Evolutionary conservation across 1,140 invertebrate genomes (phyloP).

Genomic region (Ips typographus): DNA sequence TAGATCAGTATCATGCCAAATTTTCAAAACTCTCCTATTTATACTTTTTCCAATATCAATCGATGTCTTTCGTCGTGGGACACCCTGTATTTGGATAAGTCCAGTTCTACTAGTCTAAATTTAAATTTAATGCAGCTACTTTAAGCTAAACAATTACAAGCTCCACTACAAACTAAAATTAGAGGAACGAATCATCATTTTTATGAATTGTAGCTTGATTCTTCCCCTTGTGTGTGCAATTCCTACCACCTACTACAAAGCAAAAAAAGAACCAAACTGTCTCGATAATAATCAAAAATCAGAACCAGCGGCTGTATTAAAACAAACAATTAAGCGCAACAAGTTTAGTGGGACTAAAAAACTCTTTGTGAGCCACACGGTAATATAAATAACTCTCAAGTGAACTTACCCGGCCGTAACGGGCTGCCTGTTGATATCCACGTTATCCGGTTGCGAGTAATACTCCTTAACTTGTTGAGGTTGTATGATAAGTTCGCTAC

Average conservation of each 20-base stretch:
- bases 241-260: background rate
- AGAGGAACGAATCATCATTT: too few relatives aligned
- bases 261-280: conserved; percentile 18
- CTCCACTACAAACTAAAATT: too few relatives aligned
- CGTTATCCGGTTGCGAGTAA: conserved; percentile 67
- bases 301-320: conserved; percentile 13
- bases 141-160: too few relatives aligned
- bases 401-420: conserved; percentile 85
- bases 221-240: too few relatives aligned
- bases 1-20: too few relatives aligned
- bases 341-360: conserved; percentile 2
- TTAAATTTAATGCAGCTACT: too few relatives aligned
- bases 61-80: too few relatives aligned
- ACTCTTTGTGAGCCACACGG: conserved; percentile 12
- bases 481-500: conserved; percentile 54
- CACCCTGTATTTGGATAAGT: too few relatives aligned
- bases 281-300: conserved; percentile 25
- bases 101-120: too few relatives aligned
- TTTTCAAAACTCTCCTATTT: too few relatives aligned
- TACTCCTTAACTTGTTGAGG: conserved; percentile 55
- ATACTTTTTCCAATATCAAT: too few relatives aligned
- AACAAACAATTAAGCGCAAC: conserved; percentile 7
- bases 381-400: conserved; percentile 7
- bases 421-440: conserved; percentile 80
- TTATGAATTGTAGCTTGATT: too few relatives aligned